A percentile compares a stretch with the other conserved stretches of the same genome.
Conservation (phyloP, 2,113 vertebrate species). For the Hippocampus abdominalis region DNA sequence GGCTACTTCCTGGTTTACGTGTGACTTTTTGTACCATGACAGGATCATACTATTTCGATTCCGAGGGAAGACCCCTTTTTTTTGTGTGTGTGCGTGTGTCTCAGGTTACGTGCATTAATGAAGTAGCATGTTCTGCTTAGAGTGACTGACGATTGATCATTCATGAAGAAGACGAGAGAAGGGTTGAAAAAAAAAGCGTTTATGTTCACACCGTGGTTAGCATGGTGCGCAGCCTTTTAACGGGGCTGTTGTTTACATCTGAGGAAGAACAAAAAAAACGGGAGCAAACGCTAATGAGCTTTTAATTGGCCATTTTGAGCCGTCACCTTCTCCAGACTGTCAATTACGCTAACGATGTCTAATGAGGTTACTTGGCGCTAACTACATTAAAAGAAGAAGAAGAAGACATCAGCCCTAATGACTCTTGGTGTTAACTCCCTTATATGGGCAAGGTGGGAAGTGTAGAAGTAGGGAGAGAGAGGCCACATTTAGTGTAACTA, state of each 20-base stretch:
- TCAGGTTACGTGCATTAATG: too few species aligned
- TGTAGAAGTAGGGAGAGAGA: background rate
- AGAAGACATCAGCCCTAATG: constrained; percentile 3
- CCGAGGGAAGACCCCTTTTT: too few species aligned
- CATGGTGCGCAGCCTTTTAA: background rate
- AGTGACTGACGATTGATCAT: background rate
- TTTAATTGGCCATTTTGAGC: constrained; percentile 4
- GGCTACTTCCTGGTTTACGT: too few species aligned
- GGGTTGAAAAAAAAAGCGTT: background rate
- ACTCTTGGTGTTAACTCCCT: background rate
- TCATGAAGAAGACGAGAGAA: background rate
- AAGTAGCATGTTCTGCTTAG: background rate
- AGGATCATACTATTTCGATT: too few species aligned
- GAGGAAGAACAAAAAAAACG: background rate
- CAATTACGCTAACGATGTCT: constrained; percentile 5
- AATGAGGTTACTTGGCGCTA: constrained; percentile 2
- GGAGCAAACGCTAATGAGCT: constrained; percentile 1
- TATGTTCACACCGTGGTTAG: background rate
- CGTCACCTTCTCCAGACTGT: constrained; percentile 3
- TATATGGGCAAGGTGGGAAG: background rate
- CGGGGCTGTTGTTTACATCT: background rate
- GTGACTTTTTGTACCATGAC: too few species aligned
- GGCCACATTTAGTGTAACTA: background rate
- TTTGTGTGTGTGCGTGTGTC: too few species aligned
- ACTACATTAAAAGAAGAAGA: constrained; percentile 1